Evolutionary conservation across 2,888 invertebrate genomes (phyloP).

Genomic region (Drosophila nr. perissopoda): DNA sequence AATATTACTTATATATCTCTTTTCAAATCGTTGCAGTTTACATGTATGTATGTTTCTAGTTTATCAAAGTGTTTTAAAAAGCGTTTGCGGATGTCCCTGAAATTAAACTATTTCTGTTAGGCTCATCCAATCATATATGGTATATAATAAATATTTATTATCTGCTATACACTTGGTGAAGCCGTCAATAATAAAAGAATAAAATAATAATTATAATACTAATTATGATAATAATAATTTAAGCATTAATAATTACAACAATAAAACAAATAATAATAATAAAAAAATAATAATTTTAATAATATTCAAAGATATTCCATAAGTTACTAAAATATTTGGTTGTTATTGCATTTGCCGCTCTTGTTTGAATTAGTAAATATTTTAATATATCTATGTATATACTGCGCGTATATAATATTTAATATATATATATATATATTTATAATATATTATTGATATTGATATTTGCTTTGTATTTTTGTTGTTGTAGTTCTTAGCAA

Average conservation of each 20-base stretch:
- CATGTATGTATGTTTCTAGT: constrained; percentile 26
- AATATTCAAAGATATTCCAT: constrained; percentile 23
- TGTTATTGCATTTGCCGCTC: constrained; percentile 18
- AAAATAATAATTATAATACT: constrained; percentile 8
- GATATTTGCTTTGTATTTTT: constrained; percentile 49
- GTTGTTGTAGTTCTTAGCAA: constrained; percentile 24
- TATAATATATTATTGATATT: constrained; percentile 68
- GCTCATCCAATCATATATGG: constrained; percentile 6
- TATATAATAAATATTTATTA: constrained; percentile 16
- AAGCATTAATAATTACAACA: neutral
- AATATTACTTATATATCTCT: constrained; percentile 54
- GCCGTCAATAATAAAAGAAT: constrained; percentile 21
- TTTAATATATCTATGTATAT: constrained; percentile 24
- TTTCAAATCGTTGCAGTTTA: constrained; percentile 22
- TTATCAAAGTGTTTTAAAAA: constrained; percentile 13
- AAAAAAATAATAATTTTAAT: constrained; percentile 1
- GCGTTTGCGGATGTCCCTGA: constrained; percentile 8
- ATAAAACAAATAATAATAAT: neutral
- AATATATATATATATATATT: constrained; percentile 31
- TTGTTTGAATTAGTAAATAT: constrained; percentile 6
- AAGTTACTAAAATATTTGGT: constrained; percentile 27
- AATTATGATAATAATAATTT: constrained; percentile 7
- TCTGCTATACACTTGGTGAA: neutral
- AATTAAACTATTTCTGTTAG: constrained; percentile 17
- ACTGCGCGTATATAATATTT: constrained; percentile 43